A percentile compares a stretch with the other conserved stretches of the same genome.
These are phyloP conservation scores for Cydia amplana DNA, from an alignment of 1,140 invertebrate species.

Conservation along the genomic window DNA sequence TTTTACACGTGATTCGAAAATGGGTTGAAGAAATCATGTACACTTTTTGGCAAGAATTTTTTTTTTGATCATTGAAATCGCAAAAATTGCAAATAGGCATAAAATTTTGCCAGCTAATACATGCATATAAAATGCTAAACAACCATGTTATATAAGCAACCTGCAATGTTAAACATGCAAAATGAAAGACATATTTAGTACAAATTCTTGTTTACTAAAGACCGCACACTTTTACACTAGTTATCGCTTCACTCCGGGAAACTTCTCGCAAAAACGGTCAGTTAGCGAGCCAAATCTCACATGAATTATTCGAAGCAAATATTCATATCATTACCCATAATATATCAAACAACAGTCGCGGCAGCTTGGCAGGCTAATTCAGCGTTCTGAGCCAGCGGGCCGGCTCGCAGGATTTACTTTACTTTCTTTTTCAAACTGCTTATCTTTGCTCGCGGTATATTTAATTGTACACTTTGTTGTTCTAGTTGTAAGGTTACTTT, in stretches of 20 bases:
- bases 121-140: neutral
- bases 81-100: neutral
- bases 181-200: neutral
- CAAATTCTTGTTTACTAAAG: neutral
- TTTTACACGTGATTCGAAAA: no score
- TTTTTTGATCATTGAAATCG: no score
- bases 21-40: no score
- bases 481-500: neutral
- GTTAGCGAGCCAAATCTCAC: slow-evolving; percentile 36
- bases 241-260: neutral
- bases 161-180: neutral
- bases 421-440: neutral
- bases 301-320: slow-evolving; percentile 34
- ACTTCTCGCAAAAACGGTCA: slow-evolving; percentile 35
- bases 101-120: neutral
- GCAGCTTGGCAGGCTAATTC: slow-evolving; percentile 56
- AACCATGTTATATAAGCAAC: neutral
- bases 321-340: slow-evolving; percentile 52
- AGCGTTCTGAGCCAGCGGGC: slow-evolving; percentile 55
- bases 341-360: slow-evolving; percentile 56
- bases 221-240: slow-evolving; percentile 9
- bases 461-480: neutral
- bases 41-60: no score
- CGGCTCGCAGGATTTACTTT: slow-evolving; percentile 45
- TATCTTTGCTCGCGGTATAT: neutral